These are phyloP conservation scores for Neosilurus mollespiculum DNA, from an alignment of 2,797 vertebrate species.

Conservation along the genomic window DNA sequence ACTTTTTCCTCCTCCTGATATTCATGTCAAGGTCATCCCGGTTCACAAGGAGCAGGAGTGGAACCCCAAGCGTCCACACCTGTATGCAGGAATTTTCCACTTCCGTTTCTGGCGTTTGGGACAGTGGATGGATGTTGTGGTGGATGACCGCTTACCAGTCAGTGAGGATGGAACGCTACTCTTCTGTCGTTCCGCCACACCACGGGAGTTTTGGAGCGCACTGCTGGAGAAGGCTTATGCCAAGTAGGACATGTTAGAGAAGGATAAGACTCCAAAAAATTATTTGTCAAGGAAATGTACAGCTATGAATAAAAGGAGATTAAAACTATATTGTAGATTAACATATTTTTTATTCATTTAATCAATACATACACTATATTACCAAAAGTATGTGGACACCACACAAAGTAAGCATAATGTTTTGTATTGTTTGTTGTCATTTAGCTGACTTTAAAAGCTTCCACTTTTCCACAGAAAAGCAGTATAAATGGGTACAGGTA, in stretches of 20 bases:
- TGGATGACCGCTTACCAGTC: conserved; percentile 80
- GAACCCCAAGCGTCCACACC: conserved; percentile 70
- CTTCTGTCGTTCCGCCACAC: conserved; percentile 79
- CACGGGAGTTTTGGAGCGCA: conserved; percentile 81
- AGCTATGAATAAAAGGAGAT: not conserved
- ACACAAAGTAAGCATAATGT: too few species aligned
- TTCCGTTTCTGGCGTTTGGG: conserved; percentile 83
- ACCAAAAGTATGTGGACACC: not conserved
- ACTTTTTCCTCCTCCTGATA: not conserved
- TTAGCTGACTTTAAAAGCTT: too few species aligned
- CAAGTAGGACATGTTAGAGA: conserved; percentile 68
- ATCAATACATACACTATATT: not conserved
- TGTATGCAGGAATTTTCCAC: conserved; percentile 80
- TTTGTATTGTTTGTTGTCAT: too few species aligned
- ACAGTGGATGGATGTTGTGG: conserved; percentile 75
- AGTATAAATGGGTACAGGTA: too few species aligned
- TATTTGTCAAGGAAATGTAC: not conserved
- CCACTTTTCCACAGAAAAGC: too few species aligned
- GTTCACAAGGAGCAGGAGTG: conserved; percentile 79
- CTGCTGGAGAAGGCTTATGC: conserved; percentile 83
- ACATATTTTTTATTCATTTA: not conserved
- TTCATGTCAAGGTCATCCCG: conserved; percentile 76
- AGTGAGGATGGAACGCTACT: conserved; percentile 73
- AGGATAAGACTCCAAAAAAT: not conserved
- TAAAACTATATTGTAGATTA: not conserved